These are phyloP conservation scores for Eubucco bourcierii DNA, from an alignment of 2,113 vertebrate species.

Conservation along the genomic window DNA sequence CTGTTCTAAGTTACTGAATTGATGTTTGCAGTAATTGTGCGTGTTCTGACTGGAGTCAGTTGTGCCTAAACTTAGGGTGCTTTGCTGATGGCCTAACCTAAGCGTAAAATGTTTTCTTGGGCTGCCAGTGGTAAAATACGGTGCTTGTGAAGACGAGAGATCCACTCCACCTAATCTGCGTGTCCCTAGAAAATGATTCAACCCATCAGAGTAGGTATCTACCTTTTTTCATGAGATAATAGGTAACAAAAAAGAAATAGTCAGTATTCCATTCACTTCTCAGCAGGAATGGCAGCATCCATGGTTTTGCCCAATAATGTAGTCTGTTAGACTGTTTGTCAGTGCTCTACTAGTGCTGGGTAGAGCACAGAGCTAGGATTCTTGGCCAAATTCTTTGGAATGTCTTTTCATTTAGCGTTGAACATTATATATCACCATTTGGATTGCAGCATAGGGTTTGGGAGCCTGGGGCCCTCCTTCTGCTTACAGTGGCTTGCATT, in stretches of 20 bases:
- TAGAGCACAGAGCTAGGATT: background rate
- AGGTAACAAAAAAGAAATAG: background rate
- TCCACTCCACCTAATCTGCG: background rate
- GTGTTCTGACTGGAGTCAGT: background rate
- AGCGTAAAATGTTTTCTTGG: background rate
- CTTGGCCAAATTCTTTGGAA: background rate
- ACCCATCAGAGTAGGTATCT: background rate
- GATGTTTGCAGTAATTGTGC: background rate
- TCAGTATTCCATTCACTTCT: background rate
- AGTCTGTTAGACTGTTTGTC: background rate
- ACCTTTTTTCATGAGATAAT: background rate
- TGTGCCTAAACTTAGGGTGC: background rate
- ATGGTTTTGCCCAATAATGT: background rate
- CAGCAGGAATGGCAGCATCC: background rate
- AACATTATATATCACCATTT: fast-evolving
- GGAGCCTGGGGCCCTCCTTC: background rate
- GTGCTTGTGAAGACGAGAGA: background rate
- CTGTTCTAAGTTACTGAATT: background rate
- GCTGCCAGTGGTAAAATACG: background rate
- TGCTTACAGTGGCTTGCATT: background rate
- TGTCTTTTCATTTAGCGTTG: background rate
- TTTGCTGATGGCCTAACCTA: background rate
- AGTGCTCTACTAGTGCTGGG: background rate
- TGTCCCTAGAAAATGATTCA: background rate
- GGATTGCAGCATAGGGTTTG: background rate